These are phyloP conservation scores for Epinephelus malabaricus DNA, from an alignment of 2,797 vertebrate species.

Conservation along the genomic window DNA sequence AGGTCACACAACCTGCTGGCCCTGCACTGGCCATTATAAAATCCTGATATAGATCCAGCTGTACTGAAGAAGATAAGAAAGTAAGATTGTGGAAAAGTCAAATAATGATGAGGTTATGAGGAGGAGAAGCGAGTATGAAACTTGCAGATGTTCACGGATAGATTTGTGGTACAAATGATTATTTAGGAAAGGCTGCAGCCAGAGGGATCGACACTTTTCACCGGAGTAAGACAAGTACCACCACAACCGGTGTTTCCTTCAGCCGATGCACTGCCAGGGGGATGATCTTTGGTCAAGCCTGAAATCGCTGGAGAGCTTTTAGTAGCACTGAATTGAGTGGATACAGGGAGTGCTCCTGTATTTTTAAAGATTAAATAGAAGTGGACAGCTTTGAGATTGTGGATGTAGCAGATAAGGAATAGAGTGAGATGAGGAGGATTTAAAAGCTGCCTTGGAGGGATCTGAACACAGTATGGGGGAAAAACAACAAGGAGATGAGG, in stretches of 20 bases:
- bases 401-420: conserved; percentile 5
- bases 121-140: neutral
- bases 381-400: neutral
- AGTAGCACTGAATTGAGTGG: conserved; percentile 3
- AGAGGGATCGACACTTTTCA: neutral
- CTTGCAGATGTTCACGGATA: conserved; percentile 10
- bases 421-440: conserved; percentile 27
- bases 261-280: neutral
- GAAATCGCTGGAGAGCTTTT: conserved; percentile 12
- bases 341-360: neutral
- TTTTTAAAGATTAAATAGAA: conserved; percentile 13
- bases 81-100: conserved; percentile 1
- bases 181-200: neutral
- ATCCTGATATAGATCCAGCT: conserved; percentile 21
- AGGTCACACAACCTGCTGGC: neutral
- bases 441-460: conserved; percentile 8
- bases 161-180: neutral
- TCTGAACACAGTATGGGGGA: neutral
- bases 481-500: neutral
- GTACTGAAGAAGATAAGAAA: neutral
- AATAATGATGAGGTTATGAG: conserved; percentile 13
- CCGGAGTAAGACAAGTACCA: conserved; percentile 4
- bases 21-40: neutral
- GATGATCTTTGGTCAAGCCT: conserved; percentile 18
- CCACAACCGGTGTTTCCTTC: conserved; percentile 8